Conservation (phyloP, 2,888 invertebrate genomes). For the Drosophila atripex region DNA sequence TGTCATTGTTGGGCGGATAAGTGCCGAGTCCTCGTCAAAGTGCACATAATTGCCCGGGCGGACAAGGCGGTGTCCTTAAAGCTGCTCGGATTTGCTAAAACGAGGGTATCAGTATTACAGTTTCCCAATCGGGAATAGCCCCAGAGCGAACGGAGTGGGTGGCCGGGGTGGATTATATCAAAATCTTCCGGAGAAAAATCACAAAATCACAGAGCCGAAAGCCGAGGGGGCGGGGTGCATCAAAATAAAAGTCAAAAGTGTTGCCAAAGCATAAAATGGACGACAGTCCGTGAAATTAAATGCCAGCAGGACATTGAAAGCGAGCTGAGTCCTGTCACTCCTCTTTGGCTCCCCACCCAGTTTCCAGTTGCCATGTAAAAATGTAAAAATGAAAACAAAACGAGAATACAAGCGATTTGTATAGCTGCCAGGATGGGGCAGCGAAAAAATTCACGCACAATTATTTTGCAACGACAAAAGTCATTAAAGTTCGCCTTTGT, state of each 20-base stretch:
- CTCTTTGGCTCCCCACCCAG: not conserved
- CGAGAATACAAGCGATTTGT: constrained; percentile 19
- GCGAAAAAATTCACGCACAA: constrained; percentile 72
- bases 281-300: constrained; percentile 78
- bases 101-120: constrained; percentile 44
- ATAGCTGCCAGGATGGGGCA: constrained; percentile 16
- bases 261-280: constrained; percentile 76
- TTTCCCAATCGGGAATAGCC: constrained; percentile 36
- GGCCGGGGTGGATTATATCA: not conserved
- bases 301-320: constrained; percentile 76
- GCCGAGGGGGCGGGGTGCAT: constrained; percentile 4
- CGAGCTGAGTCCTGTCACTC: constrained; percentile 45
- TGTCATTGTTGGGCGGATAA: constrained; percentile 60
- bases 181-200: constrained; percentile 2
- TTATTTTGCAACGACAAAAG: constrained; percentile 77
- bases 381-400: constrained; percentile 1
- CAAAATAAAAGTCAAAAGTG: constrained; percentile 74
- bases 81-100: constrained; percentile 26
- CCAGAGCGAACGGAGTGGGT: constrained; percentile 10
- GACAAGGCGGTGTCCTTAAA: constrained; percentile 49
- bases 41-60: constrained; percentile 58
- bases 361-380: not conserved
- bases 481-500: constrained; percentile 66
- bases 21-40: constrained; percentile 56
- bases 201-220: not conserved